These are phyloP conservation scores for Amblyopsis hoosieri DNA, from an alignment of 2,797 vertebrate genomes.

Conservation along the genomic window DNA sequence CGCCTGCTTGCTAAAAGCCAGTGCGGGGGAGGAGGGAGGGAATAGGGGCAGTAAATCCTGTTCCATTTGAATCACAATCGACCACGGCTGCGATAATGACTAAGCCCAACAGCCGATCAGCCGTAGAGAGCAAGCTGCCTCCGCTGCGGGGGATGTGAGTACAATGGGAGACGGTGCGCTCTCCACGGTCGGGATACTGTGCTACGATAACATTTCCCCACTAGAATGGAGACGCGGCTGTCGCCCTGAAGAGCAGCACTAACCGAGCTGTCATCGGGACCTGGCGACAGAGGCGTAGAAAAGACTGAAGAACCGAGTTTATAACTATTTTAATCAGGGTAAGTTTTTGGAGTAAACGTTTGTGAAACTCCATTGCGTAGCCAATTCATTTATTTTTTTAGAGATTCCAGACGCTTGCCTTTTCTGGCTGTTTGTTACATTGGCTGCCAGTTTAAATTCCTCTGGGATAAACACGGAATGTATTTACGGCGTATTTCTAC, in stretches of 20 bases:
- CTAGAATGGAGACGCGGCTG: background rate
- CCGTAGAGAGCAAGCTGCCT: slow-evolving; percentile 26
- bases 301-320: too few relatives aligned
- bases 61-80: slow-evolving; percentile 21
- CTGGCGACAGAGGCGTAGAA: too few relatives aligned
- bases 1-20: slow-evolving; percentile 11
- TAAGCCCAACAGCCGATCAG: slow-evolving; percentile 20
- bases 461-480: slow-evolving; percentile 49
- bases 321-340: too few relatives aligned
- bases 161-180: slow-evolving; percentile 63
- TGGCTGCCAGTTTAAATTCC: slow-evolving; percentile 33
- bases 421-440: slow-evolving; percentile 14
- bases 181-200: slow-evolving; percentile 39
- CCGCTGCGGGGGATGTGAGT: slow-evolving; percentile 52
- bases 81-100: slow-evolving; percentile 4
- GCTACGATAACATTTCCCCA: slow-evolving; percentile 29
- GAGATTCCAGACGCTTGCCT: slow-evolving; percentile 11
- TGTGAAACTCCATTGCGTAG: too few relatives aligned
- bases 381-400: background rate
- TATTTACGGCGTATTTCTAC: slow-evolving; percentile 47
- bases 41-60: background rate
- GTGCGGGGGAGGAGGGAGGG: slow-evolving; percentile 2
- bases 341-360: too few relatives aligned
- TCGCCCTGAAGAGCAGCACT: too few relatives aligned
- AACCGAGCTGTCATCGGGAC: too few relatives aligned